These are phyloP conservation scores for Enteromius argenteus DNA, from an alignment of 2,797 vertebrate species.

Conservation along the genomic window DNA sequence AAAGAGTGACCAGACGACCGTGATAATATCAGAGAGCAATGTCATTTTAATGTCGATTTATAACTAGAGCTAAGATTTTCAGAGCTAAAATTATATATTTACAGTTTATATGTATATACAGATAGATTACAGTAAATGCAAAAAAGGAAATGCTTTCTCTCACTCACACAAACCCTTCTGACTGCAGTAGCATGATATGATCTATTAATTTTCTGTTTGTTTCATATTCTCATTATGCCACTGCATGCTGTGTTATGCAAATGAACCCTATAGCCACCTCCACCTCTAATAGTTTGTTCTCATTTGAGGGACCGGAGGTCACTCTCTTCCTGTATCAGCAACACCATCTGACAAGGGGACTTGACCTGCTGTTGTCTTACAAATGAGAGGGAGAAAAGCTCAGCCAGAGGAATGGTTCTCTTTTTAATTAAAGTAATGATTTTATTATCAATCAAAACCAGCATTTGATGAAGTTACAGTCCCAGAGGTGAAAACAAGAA, in stretches of 20 bases:
- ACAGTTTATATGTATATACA: not conserved
- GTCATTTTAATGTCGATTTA: not conserved
- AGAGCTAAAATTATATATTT: not conserved
- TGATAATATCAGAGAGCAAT: not conserved
- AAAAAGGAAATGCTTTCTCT: not conserved
- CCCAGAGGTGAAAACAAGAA: not conserved
- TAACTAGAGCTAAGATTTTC: not conserved
- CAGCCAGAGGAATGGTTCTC: not conserved
- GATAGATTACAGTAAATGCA: not conserved
- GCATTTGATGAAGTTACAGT: not conserved
- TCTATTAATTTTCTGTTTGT: constrained; percentile 67
- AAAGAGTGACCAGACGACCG: not conserved
- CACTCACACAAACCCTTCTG: not conserved
- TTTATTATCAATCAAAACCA: constrained; percentile 18
- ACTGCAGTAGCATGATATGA: constrained; percentile 54
- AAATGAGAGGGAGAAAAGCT: constrained; percentile 14
- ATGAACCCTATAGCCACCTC: not conserved
- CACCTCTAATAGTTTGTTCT: constrained; percentile 19
- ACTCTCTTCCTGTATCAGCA: constrained; percentile 5
- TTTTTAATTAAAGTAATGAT: constrained; percentile 22
- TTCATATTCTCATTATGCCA: constrained; percentile 66
- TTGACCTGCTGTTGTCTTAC: constrained; percentile 18
- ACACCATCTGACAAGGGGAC: constrained; percentile 26
- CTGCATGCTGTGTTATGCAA: constrained; percentile 46
- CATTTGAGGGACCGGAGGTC: constrained; percentile 29